A percentile compares a stretch with the other conserved stretches of the same genome.
Evolutionary conservation across 2,797 vertebrate genomes (phyloP).

Genomic region (Micrastur ruficollis): DNA sequence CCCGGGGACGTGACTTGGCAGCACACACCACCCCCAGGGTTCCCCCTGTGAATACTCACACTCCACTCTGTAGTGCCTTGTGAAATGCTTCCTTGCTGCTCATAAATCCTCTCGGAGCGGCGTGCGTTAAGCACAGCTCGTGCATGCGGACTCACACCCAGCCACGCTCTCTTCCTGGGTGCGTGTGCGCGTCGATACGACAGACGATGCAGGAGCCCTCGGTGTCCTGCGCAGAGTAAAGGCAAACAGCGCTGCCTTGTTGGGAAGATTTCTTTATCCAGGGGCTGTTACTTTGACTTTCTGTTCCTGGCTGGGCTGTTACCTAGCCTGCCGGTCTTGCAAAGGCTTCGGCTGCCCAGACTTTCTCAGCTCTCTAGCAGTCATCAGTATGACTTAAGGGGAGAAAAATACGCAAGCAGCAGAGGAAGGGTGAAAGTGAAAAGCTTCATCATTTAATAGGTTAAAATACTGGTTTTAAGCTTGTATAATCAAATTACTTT

Average conservation of each 20-base stretch:
- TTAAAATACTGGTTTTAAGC: neutral
- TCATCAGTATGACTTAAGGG: fast-evolving
- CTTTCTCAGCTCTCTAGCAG: neutral
- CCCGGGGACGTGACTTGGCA: fast-evolving
- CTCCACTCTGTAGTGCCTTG: neutral
- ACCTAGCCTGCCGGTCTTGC: fast-evolving
- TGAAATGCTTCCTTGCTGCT: neutral
- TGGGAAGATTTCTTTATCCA: neutral
- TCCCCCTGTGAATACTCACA: neutral
- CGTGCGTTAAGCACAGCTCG: neutral
- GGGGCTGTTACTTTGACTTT: neutral
- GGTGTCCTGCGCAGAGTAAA: neutral
- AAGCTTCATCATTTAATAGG: neutral
- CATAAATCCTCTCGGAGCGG: neutral
- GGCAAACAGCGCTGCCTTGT: neutral
- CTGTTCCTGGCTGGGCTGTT: neutral
- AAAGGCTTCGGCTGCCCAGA: neutral
- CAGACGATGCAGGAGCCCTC: neutral
- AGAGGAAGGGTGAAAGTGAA: neutral
- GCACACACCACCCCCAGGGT: fast-evolving
- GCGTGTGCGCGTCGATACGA: neutral
- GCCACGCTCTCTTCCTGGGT: neutral
- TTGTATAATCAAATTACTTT: neutral
- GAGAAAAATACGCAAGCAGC: neutral
- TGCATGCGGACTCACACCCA: fast-evolving